Percentiles rank a stretch among this genome's conserved stretches.
These are phyloP conservation scores for Brachionus asplanchnoidis DNA, from an alignment of 1,140 invertebrate species.

Conservation along the genomic window DNA sequence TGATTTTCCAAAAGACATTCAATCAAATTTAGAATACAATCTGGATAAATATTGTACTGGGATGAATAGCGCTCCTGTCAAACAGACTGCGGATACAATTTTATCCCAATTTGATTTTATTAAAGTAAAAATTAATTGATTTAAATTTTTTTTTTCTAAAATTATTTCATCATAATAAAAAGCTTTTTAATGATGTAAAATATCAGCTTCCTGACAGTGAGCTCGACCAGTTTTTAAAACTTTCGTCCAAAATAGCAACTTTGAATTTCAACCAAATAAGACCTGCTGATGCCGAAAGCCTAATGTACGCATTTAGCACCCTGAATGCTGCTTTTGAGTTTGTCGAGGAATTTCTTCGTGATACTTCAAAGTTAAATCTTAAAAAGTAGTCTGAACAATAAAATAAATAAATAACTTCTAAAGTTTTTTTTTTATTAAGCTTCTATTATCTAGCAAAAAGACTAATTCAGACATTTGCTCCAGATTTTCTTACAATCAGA, in stretches of 20 bases:
- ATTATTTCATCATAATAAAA: neutral
- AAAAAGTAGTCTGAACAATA: neutral
- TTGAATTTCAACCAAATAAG: slow-evolving; percentile 23
- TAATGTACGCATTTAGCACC: slow-evolving; percentile 25
- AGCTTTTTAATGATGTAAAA: neutral
- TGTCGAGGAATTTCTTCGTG: neutral
- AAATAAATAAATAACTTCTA: neutral
- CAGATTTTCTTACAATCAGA: neutral
- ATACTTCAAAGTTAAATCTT: slow-evolving; percentile 23
- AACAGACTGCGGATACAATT: neutral
- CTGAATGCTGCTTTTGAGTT: slow-evolving; percentile 2
- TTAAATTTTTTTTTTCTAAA: neutral
- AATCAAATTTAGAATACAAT: slow-evolving; percentile 30
- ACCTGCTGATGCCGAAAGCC: neutral
- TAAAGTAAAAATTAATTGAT: neutral
- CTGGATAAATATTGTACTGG: neutral
- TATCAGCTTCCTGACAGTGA: neutral
- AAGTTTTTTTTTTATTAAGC: neutral
- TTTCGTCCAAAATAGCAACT: neutral
- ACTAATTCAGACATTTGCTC: slow-evolving; percentile 8
- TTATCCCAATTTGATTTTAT: neutral
- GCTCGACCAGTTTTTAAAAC: neutral
- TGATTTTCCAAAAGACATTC: neutral
- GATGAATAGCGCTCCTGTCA: neutral
- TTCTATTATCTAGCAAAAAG: slow-evolving; percentile 6